A percentile compares a stretch with the other conserved stretches of the same genome.
Evolutionary conservation across 92 coral and sea anemone genomes (phyloP).

Genomic region (Blastomussa wellsi): DNA sequence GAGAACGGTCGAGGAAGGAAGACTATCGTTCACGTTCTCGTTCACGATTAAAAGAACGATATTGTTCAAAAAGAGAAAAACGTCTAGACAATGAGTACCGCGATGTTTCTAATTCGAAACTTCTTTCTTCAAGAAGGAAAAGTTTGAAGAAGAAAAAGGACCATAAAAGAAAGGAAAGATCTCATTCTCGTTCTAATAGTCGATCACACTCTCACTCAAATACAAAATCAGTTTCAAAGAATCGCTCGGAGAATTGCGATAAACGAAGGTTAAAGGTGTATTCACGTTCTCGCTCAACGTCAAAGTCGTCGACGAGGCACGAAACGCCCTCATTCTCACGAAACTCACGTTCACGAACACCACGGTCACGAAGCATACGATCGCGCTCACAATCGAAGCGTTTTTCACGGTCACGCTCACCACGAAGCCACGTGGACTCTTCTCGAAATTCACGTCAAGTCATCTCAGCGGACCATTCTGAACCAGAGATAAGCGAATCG

Average conservation of each 20-base stretch:
- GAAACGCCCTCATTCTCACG: not conserved
- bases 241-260: slow-evolving; percentile 16
- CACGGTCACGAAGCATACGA: not conserved
- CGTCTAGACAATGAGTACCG: not conserved
- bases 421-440: slow-evolving; percentile 3
- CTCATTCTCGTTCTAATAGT: slow-evolving; percentile 8
- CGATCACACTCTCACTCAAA: slow-evolving; percentile 22
- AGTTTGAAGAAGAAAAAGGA: not conserved
- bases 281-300: slow-evolving; percentile 16
- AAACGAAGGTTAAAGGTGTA: slow-evolving; percentile 8
- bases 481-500: slow-evolving; percentile 18
- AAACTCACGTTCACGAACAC: not conserved
- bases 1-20: not conserved
- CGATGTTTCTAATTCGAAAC: not conserved
- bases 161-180: not conserved
- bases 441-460: not conserved
- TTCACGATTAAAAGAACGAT: not conserved
- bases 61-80: not conserved
- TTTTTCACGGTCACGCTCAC: slow-evolving; percentile 28
- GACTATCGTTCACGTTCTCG: not conserved
- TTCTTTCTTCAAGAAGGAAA: not conserved
- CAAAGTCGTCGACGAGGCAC: not conserved
- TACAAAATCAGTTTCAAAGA: not conserved
- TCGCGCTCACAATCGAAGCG: slow-evolving; percentile 14
- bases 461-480: slow-evolving; percentile 1